Evolutionary conservation across 2,113 vertebrate genomes (phyloP).

Genomic region (Neoarius graeffei): DNA sequence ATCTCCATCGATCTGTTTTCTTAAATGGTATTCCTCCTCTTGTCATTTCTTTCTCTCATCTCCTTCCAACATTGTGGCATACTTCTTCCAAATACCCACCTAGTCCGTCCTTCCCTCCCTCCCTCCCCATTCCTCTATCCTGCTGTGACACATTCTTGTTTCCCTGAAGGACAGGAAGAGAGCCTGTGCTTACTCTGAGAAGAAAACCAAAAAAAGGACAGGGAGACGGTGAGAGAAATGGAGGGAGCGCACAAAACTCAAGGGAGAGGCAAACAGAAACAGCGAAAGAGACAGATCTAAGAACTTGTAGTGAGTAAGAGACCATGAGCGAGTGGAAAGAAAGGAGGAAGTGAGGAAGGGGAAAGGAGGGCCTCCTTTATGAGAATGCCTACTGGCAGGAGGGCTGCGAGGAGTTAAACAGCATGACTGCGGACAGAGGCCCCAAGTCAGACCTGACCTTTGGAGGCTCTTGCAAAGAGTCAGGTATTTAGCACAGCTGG

Average conservation of each 20-base stretch:
- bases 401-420: constrained; percentile 63
- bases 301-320: constrained; percentile 16
- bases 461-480: constrained; percentile 74
- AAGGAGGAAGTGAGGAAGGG: constrained; percentile 33
- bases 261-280: constrained; percentile 20
- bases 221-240: constrained; percentile 1
- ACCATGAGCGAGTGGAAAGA: constrained; percentile 46
- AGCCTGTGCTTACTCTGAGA: constrained; percentile 27
- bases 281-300: constrained; percentile 10
- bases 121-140: constrained; percentile 53
- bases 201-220: constrained; percentile 12
- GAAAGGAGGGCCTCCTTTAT: constrained; percentile 64
- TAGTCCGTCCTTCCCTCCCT: constrained; percentile 36
- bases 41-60: constrained; percentile 43
- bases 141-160: constrained; percentile 59
- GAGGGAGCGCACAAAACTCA: neutral
- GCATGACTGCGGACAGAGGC: constrained; percentile 73
- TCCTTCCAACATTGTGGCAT: constrained; percentile 25
- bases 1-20: constrained; percentile 59
- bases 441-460: constrained; percentile 72
- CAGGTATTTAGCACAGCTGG: constrained; percentile 82
- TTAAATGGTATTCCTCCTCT: constrained; percentile 45
- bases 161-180: constrained; percentile 41
- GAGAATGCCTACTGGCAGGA: constrained; percentile 58
- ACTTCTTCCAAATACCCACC: constrained; percentile 48